These are phyloP conservation scores for Dryadula phaetusa DNA, from an alignment of 2,888 invertebrate species.

Conservation along the genomic window DNA sequence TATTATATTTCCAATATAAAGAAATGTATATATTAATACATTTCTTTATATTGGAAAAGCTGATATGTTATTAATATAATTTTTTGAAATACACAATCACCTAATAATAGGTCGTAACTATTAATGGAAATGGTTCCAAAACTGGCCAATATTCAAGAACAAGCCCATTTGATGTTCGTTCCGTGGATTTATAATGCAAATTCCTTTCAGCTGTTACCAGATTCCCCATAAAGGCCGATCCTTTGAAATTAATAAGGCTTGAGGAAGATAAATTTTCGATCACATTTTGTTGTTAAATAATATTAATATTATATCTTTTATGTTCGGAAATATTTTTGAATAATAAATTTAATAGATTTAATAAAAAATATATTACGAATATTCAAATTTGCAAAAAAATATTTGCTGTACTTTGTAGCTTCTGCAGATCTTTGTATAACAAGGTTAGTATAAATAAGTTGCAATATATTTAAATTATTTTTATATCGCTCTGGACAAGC, in stretches of 20 bases:
- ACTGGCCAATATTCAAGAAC: conserved; percentile 19
- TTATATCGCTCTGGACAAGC: too few relatives aligned
- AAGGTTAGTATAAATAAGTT: too few relatives aligned
- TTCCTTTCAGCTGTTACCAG: conserved; percentile 63
- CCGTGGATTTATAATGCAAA: conserved; percentile 66
- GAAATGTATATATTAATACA: not conserved
- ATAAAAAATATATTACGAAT: not conserved
- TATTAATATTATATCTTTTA: not conserved
- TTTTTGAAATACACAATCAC: not conserved
- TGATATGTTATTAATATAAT: not conserved
- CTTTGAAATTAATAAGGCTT: conserved; percentile 50
- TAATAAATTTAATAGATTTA: not conserved
- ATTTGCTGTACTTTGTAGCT: not conserved
- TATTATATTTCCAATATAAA: too few relatives aligned
- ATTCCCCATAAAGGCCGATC: conserved; percentile 40
- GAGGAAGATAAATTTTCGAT: conserved; percentile 56
- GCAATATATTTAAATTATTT: too few relatives aligned
- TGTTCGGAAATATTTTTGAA: not conserved
- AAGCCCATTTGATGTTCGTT: conserved; percentile 29
- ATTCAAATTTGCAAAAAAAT: too few relatives aligned
- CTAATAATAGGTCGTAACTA: conserved; percentile 8
- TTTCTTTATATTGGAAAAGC: not conserved
- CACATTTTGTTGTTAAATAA: conserved; percentile 6
- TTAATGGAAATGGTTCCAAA: conserved; percentile 19
- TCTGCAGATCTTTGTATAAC: not conserved